A percentile compares a stretch with the other conserved stretches of the same genome.
Evolutionary conservation across 2,797 vertebrate species (phyloP).

Genomic region (Sebastes flavidus): DNA sequence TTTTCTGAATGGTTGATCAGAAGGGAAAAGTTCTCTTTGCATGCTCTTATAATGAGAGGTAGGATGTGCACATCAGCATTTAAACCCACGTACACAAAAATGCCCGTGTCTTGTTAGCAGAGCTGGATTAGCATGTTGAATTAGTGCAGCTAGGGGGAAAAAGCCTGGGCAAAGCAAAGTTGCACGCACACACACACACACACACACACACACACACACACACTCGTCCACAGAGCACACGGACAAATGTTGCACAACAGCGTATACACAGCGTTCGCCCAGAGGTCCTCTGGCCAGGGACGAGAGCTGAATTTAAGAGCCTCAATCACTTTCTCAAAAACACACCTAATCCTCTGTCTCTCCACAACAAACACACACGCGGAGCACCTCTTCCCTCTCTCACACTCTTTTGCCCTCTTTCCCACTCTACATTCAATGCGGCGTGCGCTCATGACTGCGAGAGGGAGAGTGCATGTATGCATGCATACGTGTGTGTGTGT

Average conservation of each 20-base stretch:
- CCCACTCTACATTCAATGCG: conserved; percentile 66
- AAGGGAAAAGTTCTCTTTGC: neutral
- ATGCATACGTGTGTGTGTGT: neutral
- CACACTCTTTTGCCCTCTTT: conserved; percentile 76
- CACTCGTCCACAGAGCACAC: conserved; percentile 25
- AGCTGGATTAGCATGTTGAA: conserved; percentile 13
- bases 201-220: neutral
- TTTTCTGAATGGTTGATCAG: neutral
- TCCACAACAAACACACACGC: conserved; percentile 63
- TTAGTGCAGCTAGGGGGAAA: neutral
- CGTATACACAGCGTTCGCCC: conserved; percentile 37
- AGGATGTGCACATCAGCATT: neutral
- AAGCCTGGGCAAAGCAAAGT: conserved; percentile 23
- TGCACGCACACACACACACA: neutral
- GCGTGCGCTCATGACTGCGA: conserved; percentile 25
- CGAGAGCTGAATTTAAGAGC: conserved; percentile 70
- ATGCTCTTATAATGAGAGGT: neutral
- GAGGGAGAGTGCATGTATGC: conserved; percentile 26
- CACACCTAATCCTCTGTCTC: conserved; percentile 71
- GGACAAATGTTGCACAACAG: conserved; percentile 50
- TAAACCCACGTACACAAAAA: neutral
- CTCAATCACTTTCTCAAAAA: conserved; percentile 79
- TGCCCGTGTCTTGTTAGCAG: conserved; percentile 24
- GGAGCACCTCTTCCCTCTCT: conserved; percentile 54
- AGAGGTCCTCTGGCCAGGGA: conserved; percentile 63